Base-by-base conservation (phyloP, 2,888 invertebrate species). In the Ophonus ardosiacus region DNA sequence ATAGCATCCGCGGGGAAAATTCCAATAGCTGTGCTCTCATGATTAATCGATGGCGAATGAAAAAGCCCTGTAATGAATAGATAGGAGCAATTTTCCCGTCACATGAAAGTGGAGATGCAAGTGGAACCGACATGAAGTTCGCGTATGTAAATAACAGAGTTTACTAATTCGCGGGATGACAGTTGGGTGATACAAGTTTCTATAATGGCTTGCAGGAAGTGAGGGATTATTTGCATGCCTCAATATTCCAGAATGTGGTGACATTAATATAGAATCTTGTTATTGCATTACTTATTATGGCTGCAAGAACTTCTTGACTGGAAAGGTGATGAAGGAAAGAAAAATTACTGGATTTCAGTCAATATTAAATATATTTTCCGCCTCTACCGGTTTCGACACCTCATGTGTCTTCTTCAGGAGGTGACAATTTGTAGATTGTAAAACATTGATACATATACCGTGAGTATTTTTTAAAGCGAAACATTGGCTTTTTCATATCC, bases 181-280 rank as follows among this genome's bases (percentile, higher is more conserved):
- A 78, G 78, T 57, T 78, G 57, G 56, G 21, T 78, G 78, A 78
- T 57, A 76, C 76, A 78, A 57, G 31, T 78, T 76, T 57, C 78
- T 57, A 78, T 78, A 78, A 78, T 78, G 31, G 78, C 10, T 51
- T 78, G 31, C n/a, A 56, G 56, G 24, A n/a, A 31, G n/a, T 3
- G 24, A 4, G 4, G 57, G 21, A 57, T 57, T 40, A 78, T 56
- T 57, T 78, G 78, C 78, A 78, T 24, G 13, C 57, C 31, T 13
- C 63, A 13, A 63, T 18, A 63, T 21, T 10, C 61, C 8, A 59
- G 15, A 68, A 68, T 68, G 68, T 15, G 68, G 40, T 38, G 68
- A 68, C 68, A 68, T 68, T 24, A n/a, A 68, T 68, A 38, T 15
- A 8, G 31, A 68, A 68, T 68, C 43, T 13, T 51, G 43, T 51